Conservation (phyloP, 2,888 invertebrate species). For the Rhagonycha fulva region DNA sequence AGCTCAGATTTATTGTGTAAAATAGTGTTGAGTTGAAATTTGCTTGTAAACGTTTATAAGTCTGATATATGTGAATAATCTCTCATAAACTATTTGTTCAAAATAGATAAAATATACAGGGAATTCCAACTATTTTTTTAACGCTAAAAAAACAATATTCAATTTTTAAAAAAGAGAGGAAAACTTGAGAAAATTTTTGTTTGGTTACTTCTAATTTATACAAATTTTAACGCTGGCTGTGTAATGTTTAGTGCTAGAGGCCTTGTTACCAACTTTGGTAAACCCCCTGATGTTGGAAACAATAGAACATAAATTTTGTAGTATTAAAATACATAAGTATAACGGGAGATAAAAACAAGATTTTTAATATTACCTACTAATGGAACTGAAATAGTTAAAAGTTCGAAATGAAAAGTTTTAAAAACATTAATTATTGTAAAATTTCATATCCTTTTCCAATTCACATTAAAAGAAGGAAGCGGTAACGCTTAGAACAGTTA, state of each 20-base stretch:
- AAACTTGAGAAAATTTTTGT: neutral
- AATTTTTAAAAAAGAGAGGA: too few relatives aligned
- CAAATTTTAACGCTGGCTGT: neutral
- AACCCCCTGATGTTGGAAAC: neutral
- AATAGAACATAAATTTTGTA: neutral
- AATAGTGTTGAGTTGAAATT: neutral
- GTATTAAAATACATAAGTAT: neutral
- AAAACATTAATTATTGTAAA: neutral
- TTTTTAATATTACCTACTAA: neutral
- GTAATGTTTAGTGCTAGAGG: neutral
- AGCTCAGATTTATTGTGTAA: neutral
- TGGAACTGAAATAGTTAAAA: neutral
- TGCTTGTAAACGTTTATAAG: neutral
- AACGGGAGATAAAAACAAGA: neutral
- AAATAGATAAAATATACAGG: neutral
- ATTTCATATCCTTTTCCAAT: neutral
- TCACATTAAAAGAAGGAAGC: neutral
- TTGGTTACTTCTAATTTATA: neutral
- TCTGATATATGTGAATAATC: neutral
- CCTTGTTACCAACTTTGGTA: neutral
- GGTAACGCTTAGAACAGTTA: neutral
- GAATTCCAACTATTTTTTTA: neutral
- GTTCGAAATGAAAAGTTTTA: neutral
- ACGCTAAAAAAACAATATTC: too few relatives aligned
- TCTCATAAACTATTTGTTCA: neutral